These are phyloP conservation scores for Nemopilema nomurai DNA, from an alignment of 30 jellyfish, hydroid and myxozoan genomes.

Conservation along the genomic window DNA sequence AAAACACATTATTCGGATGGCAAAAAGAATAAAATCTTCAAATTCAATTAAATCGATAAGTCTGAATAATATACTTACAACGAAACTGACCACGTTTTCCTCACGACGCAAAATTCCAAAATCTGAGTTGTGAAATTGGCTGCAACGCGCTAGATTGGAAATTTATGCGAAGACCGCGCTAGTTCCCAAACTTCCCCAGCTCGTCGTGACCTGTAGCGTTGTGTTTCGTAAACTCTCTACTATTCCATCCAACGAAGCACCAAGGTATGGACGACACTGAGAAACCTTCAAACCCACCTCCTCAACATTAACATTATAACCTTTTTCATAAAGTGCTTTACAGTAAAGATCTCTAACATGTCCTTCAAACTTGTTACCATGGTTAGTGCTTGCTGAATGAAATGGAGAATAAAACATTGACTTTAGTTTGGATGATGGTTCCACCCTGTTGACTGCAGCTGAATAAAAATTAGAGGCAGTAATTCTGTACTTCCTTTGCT, in stretches of 20 bases:
- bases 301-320: conserved; percentile 4
- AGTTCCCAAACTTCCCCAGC: no score
- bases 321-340: conserved; percentile 16
- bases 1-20: no score
- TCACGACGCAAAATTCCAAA: no score
- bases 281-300: conserved; percentile 38
- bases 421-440: conserved; percentile 49
- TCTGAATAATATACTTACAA: no score
- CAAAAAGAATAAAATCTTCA: no score
- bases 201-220: conserved; percentile 6
- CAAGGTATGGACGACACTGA: conserved; percentile 27
- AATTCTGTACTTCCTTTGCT: conserved; percentile 23
- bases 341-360: conserved; percentile 35
- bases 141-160: no score
- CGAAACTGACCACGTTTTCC: no score
- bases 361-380: conserved; percentile 46
- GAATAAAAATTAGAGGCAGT: conserved; percentile 59
- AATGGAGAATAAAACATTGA: conserved; percentile 43
- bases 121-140: no score
- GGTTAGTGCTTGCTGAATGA: conserved; percentile 32
- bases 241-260: conserved; percentile 28
- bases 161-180: no score
- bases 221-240: no score
- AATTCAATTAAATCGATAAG: no score
- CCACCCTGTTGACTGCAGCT: conserved; percentile 62